These are phyloP conservation scores for Cistogaster globosa DNA, from an alignment of 2,888 invertebrate species.

Conservation along the genomic window DNA sequence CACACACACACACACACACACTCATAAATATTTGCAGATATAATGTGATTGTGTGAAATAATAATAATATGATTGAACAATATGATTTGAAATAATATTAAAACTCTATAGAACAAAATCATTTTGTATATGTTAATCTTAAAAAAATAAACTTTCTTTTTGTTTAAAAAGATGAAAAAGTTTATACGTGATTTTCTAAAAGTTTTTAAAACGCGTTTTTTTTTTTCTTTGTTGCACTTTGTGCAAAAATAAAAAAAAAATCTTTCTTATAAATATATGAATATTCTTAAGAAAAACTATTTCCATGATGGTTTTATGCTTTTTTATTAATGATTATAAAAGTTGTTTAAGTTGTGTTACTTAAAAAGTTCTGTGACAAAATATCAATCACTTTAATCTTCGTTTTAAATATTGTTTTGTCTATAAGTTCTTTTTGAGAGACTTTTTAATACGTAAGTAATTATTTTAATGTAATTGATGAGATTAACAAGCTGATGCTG, in stretches of 20 bases:
- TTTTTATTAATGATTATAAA: slow-evolving; percentile 37
- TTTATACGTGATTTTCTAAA: slow-evolving; percentile 45
- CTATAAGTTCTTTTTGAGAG: background rate
- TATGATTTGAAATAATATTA: background rate
- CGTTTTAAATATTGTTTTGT: background rate
- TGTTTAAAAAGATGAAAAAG: slow-evolving; percentile 18
- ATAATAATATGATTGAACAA: slow-evolving; percentile 61
- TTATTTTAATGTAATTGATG: too few species aligned
- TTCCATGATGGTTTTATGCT: slow-evolving; percentile 59
- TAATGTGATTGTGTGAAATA: slow-evolving; percentile 34
- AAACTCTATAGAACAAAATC: slow-evolving; percentile 39
- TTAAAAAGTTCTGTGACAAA: slow-evolving; percentile 46
- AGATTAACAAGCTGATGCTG: too few species aligned
- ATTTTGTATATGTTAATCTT: slow-evolving; percentile 55
- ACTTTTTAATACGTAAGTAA: too few species aligned
- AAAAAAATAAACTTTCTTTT: slow-evolving; percentile 40
- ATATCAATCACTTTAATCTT: slow-evolving; percentile 56
- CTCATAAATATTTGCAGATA: background rate
- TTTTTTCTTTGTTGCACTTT: too few species aligned
- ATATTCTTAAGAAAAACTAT: slow-evolving; percentile 59
- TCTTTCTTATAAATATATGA: slow-evolving; percentile 34
- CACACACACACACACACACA: too few species aligned
- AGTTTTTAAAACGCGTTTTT: slow-evolving; percentile 5
- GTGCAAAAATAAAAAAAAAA: slow-evolving; percentile 1
- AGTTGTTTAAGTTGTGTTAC: slow-evolving; percentile 22